Base-by-base conservation (phyloP, 2,888 invertebrate species). In the Meiosimyza platycephala region DNA sequence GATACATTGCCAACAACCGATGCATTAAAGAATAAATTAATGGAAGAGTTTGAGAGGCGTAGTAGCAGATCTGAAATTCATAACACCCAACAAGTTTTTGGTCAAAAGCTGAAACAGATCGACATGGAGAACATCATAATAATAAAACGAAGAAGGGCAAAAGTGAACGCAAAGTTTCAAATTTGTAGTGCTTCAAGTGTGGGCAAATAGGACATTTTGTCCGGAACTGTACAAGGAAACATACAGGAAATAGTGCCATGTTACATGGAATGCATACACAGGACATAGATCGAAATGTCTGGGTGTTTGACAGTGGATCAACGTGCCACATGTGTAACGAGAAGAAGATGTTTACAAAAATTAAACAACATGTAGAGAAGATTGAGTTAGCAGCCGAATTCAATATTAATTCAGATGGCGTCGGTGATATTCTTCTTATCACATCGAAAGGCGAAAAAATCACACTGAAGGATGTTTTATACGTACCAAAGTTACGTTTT, bases 271-370 rank as follows among this genome's bases (percentile, higher is more conserved):
- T 66, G 66, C 33, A 22, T 13, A 15, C 66, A 22, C 6, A 66
- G 15, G 15, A 62, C 12, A 18, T 60, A 3, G 7, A 57, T 9
- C 33, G 18, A 50, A 62, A 47, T 66, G 13, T 13, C 57, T 72
- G 72, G 65, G 66, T 72, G 22, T 69, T 55, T 16, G 65, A 74
- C 22, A 70, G 74, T 28, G 74, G 60, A 40, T 64, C 72, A n/a
- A 72, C 72, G 22, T 60, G 66, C 48, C 74, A 72, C 55, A 70
- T 70, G 70, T 74, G 66, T 62, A 65, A 57, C 48, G 65, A 72
- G 47, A 16, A 66, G 16, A 50, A 47, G 3, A n/a, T 57, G 16
- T 67, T 71, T 52, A 67, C 50, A 13, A 16, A n/a, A 28, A 57
- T 63, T 55, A 57, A 68, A 18, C 16, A n/a, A n/a, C n/a, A n/a